phyloP scores from a whole-genome alignment of 2,888 invertebrate genomes.

The Tridacna crocea region DNA sequence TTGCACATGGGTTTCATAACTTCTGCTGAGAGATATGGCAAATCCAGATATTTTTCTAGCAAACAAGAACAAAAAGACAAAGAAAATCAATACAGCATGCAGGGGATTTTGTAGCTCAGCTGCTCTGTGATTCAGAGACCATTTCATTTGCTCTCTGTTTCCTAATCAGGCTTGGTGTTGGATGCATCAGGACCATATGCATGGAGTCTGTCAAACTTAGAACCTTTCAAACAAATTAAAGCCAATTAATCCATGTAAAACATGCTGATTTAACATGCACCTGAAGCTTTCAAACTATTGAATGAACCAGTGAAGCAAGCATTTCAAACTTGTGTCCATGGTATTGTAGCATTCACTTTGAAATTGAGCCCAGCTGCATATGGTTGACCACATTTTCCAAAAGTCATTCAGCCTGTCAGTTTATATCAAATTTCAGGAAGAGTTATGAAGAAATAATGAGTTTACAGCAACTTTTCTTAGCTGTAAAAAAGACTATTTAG shows the following conservation, averaged over 20 bases:
- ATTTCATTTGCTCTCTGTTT: conserved; percentile 63
- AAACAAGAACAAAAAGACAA: conserved; percentile 81
- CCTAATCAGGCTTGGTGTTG: conserved; percentile 67
- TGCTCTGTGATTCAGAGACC: conserved; percentile 65
- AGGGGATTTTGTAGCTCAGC: conserved; percentile 73
- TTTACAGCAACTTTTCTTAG: conserved; percentile 10
- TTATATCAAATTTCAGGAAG: conserved; percentile 1
- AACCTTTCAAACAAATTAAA: conserved; percentile 52
- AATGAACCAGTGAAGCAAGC: conserved; percentile 21
- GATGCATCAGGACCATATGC: conserved; percentile 72
- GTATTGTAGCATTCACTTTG: not conserved
- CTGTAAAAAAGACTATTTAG: not conserved
- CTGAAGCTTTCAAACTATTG: conserved; percentile 28
- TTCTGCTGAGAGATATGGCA: conserved; percentile 66
- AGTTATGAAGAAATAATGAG: conserved; percentile 18
- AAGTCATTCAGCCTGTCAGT: conserved; percentile 15
- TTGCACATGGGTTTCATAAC: conserved; percentile 47
- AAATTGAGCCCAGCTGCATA: conserved; percentile 34
- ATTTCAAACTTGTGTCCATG: conserved; percentile 14
- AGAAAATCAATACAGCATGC: conserved; percentile 79
- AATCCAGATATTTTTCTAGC: conserved; percentile 77
- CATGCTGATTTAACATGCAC: conserved; percentile 45
- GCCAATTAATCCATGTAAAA: conserved; percentile 52
- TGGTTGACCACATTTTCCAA: conserved; percentile 4
- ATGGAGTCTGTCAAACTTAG: conserved; percentile 53